Evolutionary conservation across 2,113 vertebrate genomes (phyloP).

Genomic region (Paedocypris sp.): DNA sequence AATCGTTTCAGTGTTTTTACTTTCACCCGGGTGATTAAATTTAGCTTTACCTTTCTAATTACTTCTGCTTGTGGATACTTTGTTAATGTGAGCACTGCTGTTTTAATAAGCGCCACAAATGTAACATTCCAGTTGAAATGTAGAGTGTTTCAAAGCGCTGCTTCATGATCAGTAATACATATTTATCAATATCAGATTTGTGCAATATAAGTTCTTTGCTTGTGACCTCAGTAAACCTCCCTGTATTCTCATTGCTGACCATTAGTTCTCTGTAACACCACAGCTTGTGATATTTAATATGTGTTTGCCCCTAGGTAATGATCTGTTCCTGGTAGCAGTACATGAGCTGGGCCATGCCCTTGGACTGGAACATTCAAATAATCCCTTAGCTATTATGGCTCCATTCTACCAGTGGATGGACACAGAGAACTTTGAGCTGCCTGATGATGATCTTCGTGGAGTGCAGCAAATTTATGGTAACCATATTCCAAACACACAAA

Average conservation of each 20-base stretch:
- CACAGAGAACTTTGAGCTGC: conserved; percentile 84
- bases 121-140: not conserved
- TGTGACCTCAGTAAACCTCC: conserved; percentile 8
- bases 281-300: conserved; percentile 10
- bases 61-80: not conserved
- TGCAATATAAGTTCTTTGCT: not conserved
- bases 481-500: too few species aligned
- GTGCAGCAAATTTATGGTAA: conserved; percentile 93
- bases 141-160: not conserved
- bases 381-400: conserved; percentile 92
- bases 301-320: conserved; percentile 67
- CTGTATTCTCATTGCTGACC: not conserved
- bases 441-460: conserved; percentile 81
- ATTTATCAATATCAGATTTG: not conserved
- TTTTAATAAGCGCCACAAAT: not conserved
- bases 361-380: conserved; percentile 91
- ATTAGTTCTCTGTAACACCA: not conserved
- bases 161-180: too few species aligned
- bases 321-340: conserved; percentile 88
- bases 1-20: too few species aligned
- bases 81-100: not conserved
- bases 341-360: conserved; percentile 89
- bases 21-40: not conserved
- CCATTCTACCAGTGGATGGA: conserved; percentile 99
- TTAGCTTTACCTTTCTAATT: not conserved